Base-by-base conservation (phyloP, 2,797 vertebrate species). In the Silurus aristotelis region DNA sequence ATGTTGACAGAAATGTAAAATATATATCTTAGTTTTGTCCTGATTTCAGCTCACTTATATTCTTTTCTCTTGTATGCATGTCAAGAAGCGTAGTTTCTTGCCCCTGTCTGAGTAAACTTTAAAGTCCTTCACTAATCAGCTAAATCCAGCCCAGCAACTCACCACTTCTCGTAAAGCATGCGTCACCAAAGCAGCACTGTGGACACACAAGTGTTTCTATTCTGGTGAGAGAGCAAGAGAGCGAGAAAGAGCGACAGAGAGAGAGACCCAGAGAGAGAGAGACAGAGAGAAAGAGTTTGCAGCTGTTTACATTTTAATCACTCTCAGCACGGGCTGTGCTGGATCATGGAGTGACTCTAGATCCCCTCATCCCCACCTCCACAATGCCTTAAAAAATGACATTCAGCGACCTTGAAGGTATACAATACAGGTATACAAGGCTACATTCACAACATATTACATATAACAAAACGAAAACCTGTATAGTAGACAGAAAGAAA, bases 101-200 rank as follows among this genome's bases (percentile, higher is more conserved):
- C 89, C 71, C 84, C 92, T 91, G 92, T 94, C 91, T 86, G 90
- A 76, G 14, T 66, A 72, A 85, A 91, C 87, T 90, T 88, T 84
- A 89, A 84, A 90, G 87, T 87, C 78, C 81, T 90, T 90, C 77
- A 87, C 90, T 89, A 88, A 89, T 88, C 86, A 83, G 90, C 93
- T 93, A 95, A 95, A 94, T 94, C 87, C 89, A 93, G 92, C 92
- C 84, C 91, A 90, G 92, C 91, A 91, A 91, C 92, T 91, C 91
- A 93, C 76, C 85, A 87, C 90, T 88, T 90, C 86, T 83, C 79
- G 58, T 43, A 88, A 83, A 78, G 86, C 82, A 83, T 87, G 79
- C 83, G 87, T 89, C 91, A 85, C 84, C 38, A 85, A 80, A 83
- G 66, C 72, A 80, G 66, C 70, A 84, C 68, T 83, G 83, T 85